Conservation (phyloP, 2,888 invertebrate genomes). For the Synanthedon myopaeformis region DNA sequence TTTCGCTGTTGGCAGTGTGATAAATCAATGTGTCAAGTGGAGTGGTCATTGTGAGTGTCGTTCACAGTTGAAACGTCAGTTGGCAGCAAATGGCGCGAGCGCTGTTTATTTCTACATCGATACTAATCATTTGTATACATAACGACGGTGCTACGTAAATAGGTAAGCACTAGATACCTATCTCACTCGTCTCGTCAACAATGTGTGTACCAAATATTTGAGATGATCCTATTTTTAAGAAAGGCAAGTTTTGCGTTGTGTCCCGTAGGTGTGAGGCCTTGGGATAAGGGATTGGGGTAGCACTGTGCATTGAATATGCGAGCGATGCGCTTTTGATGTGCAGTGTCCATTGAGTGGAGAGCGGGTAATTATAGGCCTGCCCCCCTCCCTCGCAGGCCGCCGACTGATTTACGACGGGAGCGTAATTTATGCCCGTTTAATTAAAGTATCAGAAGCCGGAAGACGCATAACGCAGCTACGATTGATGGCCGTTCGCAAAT, state of each 20-base stretch:
- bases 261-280: too few relatives aligned
- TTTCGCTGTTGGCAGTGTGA: slow-evolving; percentile 11
- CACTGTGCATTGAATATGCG: slow-evolving; percentile 16
- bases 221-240: too few relatives aligned
- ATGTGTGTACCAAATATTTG: too few relatives aligned
- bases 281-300: too few relatives aligned
- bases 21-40: slow-evolving; percentile 33
- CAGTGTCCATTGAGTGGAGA: slow-evolving; percentile 31
- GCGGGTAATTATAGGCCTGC: slow-evolving; percentile 6
- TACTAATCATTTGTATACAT: too few relatives aligned
- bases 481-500: not conserved
- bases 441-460: slow-evolving; percentile 60
- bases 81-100: not conserved
- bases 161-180: too few relatives aligned
- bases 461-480: slow-evolving; percentile 14
- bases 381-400: slow-evolving; percentile 16
- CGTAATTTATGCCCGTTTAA: slow-evolving; percentile 59
- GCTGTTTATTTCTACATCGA: not conserved
- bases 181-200: too few relatives aligned
- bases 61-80: not conserved
- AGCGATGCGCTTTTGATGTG: slow-evolving; percentile 32
- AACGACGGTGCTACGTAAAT: too few relatives aligned
- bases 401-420: slow-evolving; percentile 49
- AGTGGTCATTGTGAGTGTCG: not conserved
- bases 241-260: too few relatives aligned